Evolutionary conservation across 2,113 vertebrate genomes (phyloP).

Genomic region (Balaenoptera acutorostrata): DNA sequence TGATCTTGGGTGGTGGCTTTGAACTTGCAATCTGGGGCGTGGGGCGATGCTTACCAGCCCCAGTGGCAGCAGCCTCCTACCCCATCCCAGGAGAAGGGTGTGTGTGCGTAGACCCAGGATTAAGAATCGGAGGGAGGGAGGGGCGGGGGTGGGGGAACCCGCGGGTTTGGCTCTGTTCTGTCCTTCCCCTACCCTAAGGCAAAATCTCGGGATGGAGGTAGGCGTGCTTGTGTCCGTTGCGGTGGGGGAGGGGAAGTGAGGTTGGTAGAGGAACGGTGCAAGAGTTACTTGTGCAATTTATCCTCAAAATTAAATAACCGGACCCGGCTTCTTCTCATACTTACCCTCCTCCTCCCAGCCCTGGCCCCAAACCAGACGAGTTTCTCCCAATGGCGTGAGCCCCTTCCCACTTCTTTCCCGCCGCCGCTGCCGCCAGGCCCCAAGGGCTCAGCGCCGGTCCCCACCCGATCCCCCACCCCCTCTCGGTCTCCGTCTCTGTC

Average conservation of each 20-base stretch:
- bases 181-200: not conserved
- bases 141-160: not conserved
- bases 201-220: not conserved
- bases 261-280: not conserved
- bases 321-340: not conserved
- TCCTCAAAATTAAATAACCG: conserved; percentile 42
- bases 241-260: not conserved
- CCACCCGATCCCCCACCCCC: conserved; percentile 56
- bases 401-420: not conserved
- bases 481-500: not conserved
- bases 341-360: not conserved
- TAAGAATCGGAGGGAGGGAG: not conserved
- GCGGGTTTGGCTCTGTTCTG: not conserved
- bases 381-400: not conserved
- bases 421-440: not conserved
- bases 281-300: conserved; percentile 65
- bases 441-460: not conserved
- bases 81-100: not conserved
- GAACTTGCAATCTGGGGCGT: conserved; percentile 44
- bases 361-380: not conserved
- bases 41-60: not conserved
- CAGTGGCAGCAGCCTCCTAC: not conserved
- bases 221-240: not conserved
- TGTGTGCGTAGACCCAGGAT: not conserved
- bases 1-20: conserved; percentile 42